These are phyloP conservation scores for Pangasius macronema DNA, from an alignment of 2,797 vertebrate species.

Conservation along the genomic window DNA sequence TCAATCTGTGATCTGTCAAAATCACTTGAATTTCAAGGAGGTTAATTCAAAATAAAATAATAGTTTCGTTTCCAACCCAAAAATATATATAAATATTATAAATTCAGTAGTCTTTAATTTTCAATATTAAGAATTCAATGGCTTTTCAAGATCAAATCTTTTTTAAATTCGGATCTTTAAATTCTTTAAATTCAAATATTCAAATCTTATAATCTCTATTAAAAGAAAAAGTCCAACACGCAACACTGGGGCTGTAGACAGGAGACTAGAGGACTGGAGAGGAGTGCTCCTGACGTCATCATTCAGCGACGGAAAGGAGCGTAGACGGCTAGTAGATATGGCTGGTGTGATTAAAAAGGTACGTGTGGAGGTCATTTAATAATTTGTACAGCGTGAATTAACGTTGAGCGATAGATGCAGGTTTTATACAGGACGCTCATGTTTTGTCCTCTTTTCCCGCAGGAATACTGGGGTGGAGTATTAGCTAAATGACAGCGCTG, in stretches of 20 bases:
- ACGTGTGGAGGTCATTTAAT: constrained; percentile 65
- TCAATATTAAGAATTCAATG: background rate
- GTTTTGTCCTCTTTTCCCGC: too few relatives aligned
- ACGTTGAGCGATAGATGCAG: background rate
- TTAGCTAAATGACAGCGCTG: background rate
- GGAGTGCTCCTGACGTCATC: constrained; percentile 48
- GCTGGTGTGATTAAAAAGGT: constrained; percentile 74
- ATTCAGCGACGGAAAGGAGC: constrained; percentile 53
- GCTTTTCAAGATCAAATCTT: background rate
- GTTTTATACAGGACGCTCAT: background rate
- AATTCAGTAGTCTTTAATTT: background rate
- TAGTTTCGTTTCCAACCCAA: too few relatives aligned
- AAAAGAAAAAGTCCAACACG: background rate
- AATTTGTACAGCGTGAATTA: background rate
- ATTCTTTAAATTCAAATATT: background rate
- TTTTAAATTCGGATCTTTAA: background rate
- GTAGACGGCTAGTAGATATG: constrained; percentile 55
- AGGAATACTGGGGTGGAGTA: background rate
- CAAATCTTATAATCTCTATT: too few relatives aligned
- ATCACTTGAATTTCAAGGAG: too few relatives aligned
- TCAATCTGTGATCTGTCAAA: too few relatives aligned
- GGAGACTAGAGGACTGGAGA: background rate
- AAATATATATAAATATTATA: background rate
- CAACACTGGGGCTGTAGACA: background rate
- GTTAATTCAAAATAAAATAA: too few relatives aligned